Evolutionary conservation across 1,140 invertebrate species (phyloP).

Genomic region (Pseudomyrmex cubaensis): DNA sequence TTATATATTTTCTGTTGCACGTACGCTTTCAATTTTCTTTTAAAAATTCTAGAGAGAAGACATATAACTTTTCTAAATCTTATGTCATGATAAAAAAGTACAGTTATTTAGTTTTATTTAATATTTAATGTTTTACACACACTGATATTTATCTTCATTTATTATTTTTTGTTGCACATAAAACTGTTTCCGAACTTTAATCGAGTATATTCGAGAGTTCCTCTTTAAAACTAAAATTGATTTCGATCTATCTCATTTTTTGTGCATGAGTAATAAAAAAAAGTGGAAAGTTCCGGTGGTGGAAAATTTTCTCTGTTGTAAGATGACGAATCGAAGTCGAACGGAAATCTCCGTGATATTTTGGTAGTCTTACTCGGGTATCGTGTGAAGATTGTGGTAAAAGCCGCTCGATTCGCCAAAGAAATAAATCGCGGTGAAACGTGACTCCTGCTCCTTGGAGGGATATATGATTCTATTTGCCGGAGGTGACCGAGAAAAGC

Average conservation of each 20-base stretch:
- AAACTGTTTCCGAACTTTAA: background rate
- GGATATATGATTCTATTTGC: conserved; percentile 59
- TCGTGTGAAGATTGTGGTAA: conserved; percentile 35
- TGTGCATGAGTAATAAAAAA: background rate
- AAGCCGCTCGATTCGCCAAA: conserved; percentile 30
- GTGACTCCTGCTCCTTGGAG: conserved; percentile 26
- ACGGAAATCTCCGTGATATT: conserved; percentile 35
- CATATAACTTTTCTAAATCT: too few species aligned
- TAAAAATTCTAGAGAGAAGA: too few species aligned
- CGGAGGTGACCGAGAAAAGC: conserved; percentile 18
- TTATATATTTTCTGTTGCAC: too few species aligned
- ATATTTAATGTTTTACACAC: background rate
- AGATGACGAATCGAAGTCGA: background rate
- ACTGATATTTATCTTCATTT: background rate
- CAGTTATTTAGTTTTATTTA: background rate
- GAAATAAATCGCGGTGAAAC: conserved; percentile 56
- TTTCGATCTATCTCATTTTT: background rate
- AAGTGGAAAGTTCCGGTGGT: background rate
- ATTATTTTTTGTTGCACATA: background rate
- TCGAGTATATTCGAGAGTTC: background rate
- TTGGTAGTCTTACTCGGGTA: background rate
- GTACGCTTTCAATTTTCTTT: background rate
- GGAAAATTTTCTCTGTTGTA: conserved; percentile 13
- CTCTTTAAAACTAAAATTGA: conserved; percentile 4
- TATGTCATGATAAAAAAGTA: too few species aligned